Evolutionary conservation across 2,888 invertebrate genomes (phyloP).

Genomic region (Nemotelus nigrinus): DNA sequence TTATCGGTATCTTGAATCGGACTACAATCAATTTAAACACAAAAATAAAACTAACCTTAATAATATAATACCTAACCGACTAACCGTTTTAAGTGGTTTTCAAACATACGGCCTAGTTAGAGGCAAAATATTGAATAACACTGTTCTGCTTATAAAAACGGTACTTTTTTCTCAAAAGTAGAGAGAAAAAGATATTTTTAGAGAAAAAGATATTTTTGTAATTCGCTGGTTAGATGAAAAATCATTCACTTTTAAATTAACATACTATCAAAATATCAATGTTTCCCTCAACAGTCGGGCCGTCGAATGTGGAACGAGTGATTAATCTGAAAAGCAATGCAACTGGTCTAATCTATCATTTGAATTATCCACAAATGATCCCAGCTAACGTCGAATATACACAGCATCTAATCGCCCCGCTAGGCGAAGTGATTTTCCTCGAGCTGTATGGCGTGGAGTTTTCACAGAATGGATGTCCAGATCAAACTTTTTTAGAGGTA

Average conservation of each 20-base stretch:
- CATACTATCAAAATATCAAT: background rate
- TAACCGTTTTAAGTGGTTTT: too few relatives aligned
- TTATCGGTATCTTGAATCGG: too few relatives aligned
- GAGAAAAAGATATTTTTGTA: background rate
- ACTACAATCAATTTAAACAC: too few relatives aligned
- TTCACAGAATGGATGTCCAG: constrained; percentile 65
- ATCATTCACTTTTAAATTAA: background rate
- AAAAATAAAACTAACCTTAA: too few relatives aligned
- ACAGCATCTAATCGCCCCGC: constrained; percentile 69
- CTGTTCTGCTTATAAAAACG: too few relatives aligned
- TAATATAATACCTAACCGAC: too few relatives aligned
- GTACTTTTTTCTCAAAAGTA: too few relatives aligned
- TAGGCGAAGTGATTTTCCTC: constrained; percentile 67
- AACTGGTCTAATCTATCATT: constrained; percentile 67
- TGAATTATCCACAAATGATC: constrained; percentile 70
- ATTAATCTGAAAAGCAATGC: constrained; percentile 65
- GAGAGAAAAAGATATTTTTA: background rate
- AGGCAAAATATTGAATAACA: too few relatives aligned
- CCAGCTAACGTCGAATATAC: constrained; percentile 68
- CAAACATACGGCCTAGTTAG: too few relatives aligned
- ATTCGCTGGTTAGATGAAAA: background rate
- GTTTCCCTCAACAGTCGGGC: constrained; percentile 55
- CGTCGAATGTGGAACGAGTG: constrained; percentile 64
- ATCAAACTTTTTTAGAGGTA: constrained; percentile 69
- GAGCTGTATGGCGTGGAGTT: constrained; percentile 66